These are phyloP conservation scores for Spodoptera frugiperda DNA, from an alignment of 1,140 invertebrate genomes.

Conservation along the genomic window DNA sequence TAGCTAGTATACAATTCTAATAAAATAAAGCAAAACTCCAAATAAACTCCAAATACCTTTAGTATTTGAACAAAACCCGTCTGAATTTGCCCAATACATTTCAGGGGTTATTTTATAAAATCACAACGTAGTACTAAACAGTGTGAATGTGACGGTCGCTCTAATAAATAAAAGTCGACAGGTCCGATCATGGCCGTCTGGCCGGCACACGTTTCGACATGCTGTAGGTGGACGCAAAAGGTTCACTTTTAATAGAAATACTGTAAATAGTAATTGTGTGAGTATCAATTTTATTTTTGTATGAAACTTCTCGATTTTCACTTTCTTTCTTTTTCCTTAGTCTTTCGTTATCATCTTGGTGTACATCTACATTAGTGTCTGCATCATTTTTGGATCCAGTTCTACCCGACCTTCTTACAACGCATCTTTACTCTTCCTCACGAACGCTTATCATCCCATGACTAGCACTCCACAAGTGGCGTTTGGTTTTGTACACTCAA, in stretches of 20 bases:
- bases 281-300: too few relatives aligned
- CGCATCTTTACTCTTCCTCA: too few relatives aligned
- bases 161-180: slow-evolving; percentile 44
- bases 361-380: too few relatives aligned
- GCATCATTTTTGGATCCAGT: too few relatives aligned
- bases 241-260: not conserved
- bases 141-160: slow-evolving; percentile 5
- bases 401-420: too few relatives aligned
- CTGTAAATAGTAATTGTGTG: too few relatives aligned
- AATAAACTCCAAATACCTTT: not conserved
- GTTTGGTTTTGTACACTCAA: too few relatives aligned
- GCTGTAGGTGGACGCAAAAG: not conserved
- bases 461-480: too few relatives aligned
- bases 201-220: not conserved
- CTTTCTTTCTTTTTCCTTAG: too few relatives aligned
- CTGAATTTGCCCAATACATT: slow-evolving; percentile 9
- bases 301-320: not conserved
- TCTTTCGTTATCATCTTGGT: too few relatives aligned
- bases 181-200: slow-evolving; percentile 12
- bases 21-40: not conserved
- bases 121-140: slow-evolving; percentile 27
- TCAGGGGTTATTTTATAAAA: slow-evolving; percentile 19
- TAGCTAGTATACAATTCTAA: not conserved
- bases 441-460: too few relatives aligned
- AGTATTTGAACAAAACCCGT: too few relatives aligned